Percentiles rank a stretch among this genome's conserved stretches.
phyloP scores from a whole-genome alignment of 2,113 vertebrate genomes.

The Dasypus novemcinctus region DNA sequence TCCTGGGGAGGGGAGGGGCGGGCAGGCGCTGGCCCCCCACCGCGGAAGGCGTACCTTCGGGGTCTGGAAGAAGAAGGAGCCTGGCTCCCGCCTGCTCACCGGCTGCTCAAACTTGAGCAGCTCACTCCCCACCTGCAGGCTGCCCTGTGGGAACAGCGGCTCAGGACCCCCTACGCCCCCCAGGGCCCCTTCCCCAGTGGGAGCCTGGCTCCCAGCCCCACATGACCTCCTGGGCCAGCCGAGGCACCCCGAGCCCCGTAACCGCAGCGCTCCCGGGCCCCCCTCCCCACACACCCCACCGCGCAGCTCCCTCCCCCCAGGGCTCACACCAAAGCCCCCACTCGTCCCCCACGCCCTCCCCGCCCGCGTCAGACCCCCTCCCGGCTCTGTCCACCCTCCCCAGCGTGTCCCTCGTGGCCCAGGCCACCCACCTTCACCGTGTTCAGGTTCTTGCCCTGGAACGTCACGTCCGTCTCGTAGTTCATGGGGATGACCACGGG shows the following conservation, averaged over 20 bases:
- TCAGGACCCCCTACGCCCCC: background rate
- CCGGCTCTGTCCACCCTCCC: background rate
- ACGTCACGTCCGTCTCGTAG: conserved; percentile 84
- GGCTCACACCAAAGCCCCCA: too few relatives aligned
- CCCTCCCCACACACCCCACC: too few relatives aligned
- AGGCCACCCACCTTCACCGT: conserved; percentile 77
- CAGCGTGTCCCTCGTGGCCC: accelerated
- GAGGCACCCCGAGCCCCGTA: too few relatives aligned
- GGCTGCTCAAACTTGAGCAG: conserved; percentile 76
- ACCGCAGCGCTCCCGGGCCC: too few relatives aligned
- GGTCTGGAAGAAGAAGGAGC: conserved; percentile 79
- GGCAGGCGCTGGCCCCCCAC: too few relatives aligned
- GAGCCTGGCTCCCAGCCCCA: background rate
- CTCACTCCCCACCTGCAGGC: conserved; percentile 79
- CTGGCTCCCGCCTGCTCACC: conserved; percentile 68
- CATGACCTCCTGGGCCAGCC: too few relatives aligned
- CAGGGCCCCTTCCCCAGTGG: too few relatives aligned
- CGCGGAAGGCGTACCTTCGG: conserved; percentile 78
- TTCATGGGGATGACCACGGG: conserved; percentile 91
- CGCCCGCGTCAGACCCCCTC: too few relatives aligned
- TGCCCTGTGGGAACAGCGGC: background rate
- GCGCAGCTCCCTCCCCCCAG: too few relatives aligned
- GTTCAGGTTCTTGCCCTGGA: conserved; percentile 91
- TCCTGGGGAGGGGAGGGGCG: too few relatives aligned
- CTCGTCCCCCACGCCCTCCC: too few relatives aligned